Evolutionary conservation across 2,888 invertebrate species (phyloP), one percentile per base, ranked within the genome.

Genomic region (Hymenopus coronatus): DNA sequence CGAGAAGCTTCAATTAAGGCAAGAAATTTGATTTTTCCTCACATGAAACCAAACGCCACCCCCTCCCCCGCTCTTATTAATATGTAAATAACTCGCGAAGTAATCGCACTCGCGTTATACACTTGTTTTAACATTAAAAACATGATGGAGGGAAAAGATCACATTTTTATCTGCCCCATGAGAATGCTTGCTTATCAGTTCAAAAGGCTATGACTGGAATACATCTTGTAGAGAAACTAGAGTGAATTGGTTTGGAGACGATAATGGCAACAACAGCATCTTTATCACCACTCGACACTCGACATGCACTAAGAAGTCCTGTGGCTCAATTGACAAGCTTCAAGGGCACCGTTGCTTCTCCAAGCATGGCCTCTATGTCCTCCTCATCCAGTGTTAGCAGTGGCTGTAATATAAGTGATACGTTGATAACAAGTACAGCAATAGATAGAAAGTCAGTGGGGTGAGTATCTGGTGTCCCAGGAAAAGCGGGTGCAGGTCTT

Each of bases 241-340:
- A 96, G 92, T 94, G 95, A 90, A 95, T 96, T 89, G 96, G 96
- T 28, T 94, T 96, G 85, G 95, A 95, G 88, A 95, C 95, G 91
- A 94, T 96, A 84, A 96, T 96, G 93, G 95, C 96, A 30, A 95
- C 95, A 27, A 94, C 95, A 0, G 91, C 90, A 91, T 93, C 94
- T 8, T 94, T 96, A 12, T 95, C 96, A 25, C 95, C 96, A 81
- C 93, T 96, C 8, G 95, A 93, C 93, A 94, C 94, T 1, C 92
- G 94, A 82, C 95, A 96, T 91, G 93, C 94, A 9, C 94, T 96
- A 89, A 96, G 96, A 90, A 97, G 97, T 92, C 97, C 97, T 1
- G 96, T 97, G 96, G 96, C 97, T 90, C 97, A 97, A 93, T 93
- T 97, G 88, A 96, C 96, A 86, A 97, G 97, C 91, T 93, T 97